Base-by-base conservation (phyloP, 2,888 invertebrate genomes). In the Adelphocoris suturalis region DNA sequence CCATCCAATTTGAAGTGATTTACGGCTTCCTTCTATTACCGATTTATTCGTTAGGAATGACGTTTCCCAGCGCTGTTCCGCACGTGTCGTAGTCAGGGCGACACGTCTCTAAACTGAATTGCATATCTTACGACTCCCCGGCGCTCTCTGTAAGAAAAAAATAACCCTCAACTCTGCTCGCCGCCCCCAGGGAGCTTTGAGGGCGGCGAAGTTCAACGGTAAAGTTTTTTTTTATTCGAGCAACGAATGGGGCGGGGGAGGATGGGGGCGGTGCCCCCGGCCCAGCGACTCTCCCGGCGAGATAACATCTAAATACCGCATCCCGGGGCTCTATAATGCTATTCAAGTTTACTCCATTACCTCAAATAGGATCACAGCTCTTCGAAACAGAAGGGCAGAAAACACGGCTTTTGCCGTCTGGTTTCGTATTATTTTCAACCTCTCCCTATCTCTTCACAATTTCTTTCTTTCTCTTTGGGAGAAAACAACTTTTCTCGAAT, bases 321-420 rank as follows among this genome's bases (percentile, higher is more conserved):
- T 86, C 61, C 85, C 86, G 23, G 55, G 86, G 86, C 75, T 48
- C 68, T 75, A 75, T 86, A 86, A 86, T 86, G 75, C 86, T 46
- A 86, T 86, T 86, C 86, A 86, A 86, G 86, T 86, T 86, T 86
- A 86, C 86, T 86, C 86, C 86, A 86, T 86, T 86, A 86, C 86
- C 75, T 86, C 86, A 86, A 86, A 82, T 82, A 82, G 82, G 82
- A 82, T 82, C 82, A 52, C 82, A 82, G 82, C 47, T 82, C 82
- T 82, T 82, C 82, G 48, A 52, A 86, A 86, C 86, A 86, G 86
- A 86, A 86, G 82, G 82, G 68, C 68, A 23, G 68, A 68, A 68
- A 68, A 68, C 68, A 68, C 68, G 68, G 23, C 68, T 68, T 68
- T 23, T 68, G 23, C 68, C 68, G 68, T 68, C 68, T 68, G 68